A percentile compares a stretch with the other conserved stretches of the same genome.
phyloP scores from a whole-genome alignment of 2,113 vertebrate genomes.

The Camelus dromedarius region DNA sequence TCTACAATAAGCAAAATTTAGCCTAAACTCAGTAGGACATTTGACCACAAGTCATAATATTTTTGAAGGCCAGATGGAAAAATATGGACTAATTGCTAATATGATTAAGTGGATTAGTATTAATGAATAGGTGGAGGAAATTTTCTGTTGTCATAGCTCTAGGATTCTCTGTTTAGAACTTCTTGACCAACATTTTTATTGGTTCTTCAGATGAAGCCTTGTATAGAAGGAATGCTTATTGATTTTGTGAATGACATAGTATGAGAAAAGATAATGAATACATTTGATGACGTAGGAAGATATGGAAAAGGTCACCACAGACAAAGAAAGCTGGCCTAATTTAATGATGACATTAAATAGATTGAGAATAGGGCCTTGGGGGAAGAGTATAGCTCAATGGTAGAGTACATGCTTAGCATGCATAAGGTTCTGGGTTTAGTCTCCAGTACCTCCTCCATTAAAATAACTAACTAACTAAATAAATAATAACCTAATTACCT shows the following conservation, averaged over 20 bases:
- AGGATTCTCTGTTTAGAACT: neutral
- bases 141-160: neutral
- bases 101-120: neutral
- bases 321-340: slow-evolving; percentile 21
- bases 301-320: slow-evolving; percentile 7
- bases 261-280: slow-evolving; percentile 12
- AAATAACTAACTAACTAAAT: too few relatives aligned
- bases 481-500: too few relatives aligned
- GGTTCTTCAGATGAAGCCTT: slow-evolving; percentile 31
- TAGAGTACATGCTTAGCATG: too few relatives aligned
- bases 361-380: neutral
- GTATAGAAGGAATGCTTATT: neutral
- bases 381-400: too few relatives aligned
- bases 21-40: neutral
- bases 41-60: neutral
- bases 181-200: neutral
- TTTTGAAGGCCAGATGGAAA: neutral
- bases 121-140: neutral
- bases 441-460: too few relatives aligned
- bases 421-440: too few relatives aligned
- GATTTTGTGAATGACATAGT: slow-evolving; percentile 48
- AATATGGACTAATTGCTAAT: slow-evolving; percentile 29
- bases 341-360: neutral
- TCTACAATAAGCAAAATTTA: neutral
- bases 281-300: slow-evolving; percentile 26